Conservation (phyloP, 2,888 invertebrate species). For the Trissonchulus latispiculum region DNA sequence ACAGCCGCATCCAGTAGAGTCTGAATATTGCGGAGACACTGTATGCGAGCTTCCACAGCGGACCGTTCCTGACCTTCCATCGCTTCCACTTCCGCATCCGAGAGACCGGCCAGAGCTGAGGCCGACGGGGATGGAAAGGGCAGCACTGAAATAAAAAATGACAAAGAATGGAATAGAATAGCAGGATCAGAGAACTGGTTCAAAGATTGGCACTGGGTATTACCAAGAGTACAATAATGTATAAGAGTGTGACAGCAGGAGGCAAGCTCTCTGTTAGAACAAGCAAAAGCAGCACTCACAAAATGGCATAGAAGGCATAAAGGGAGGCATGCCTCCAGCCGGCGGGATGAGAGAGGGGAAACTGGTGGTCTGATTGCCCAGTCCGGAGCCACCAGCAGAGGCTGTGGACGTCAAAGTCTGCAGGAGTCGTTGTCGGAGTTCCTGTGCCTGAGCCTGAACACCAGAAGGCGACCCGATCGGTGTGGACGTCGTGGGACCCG, state of each 20-base stretch:
- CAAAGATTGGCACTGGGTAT: too few species aligned
- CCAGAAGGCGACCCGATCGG: background rate
- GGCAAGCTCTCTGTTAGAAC: too few species aligned
- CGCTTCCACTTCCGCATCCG: conserved; percentile 67
- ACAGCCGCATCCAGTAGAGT: conserved; percentile 83
- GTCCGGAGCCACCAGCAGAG: conserved; percentile 2
- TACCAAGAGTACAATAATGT: too few species aligned
- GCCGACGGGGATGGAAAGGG: conserved; percentile 42
- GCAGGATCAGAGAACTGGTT: too few species aligned
- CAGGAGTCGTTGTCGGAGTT: conserved; percentile 19
- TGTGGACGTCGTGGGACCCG: background rate
- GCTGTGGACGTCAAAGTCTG: conserved; percentile 14
- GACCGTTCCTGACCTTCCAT: conserved; percentile 81
- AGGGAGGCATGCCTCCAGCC: conserved; percentile 12
- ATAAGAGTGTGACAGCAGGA: too few species aligned
- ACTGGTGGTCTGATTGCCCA: conserved; percentile 22
- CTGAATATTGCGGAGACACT: conserved; percentile 71
- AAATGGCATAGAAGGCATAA: background rate
- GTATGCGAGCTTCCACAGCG: conserved; percentile 79
- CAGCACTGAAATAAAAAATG: conserved; percentile 34
- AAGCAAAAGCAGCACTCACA: conserved; percentile 1
- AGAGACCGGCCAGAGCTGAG: conserved; percentile 57
- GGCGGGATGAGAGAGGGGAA: conserved; percentile 27
- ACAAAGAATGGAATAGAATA: too few species aligned
- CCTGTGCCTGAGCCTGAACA: background rate